Evolutionary conservation across 2,797 vertebrate genomes (phyloP).

Genomic region (Sebastes matsubarae): DNA sequence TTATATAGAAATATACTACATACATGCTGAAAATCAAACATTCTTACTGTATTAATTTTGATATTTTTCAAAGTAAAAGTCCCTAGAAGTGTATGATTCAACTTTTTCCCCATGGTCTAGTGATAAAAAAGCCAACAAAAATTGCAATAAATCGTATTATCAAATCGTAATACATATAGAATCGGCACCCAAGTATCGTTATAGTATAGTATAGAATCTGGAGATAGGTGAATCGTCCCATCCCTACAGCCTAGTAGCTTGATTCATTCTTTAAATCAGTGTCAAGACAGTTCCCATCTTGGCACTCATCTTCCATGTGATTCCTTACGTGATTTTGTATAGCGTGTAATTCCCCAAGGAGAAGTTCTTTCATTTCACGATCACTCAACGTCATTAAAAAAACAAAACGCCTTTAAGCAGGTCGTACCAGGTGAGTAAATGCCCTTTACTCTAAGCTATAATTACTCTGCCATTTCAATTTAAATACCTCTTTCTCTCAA

Average conservation of each 20-base stretch:
- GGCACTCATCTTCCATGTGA: background rate
- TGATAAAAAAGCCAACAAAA: too few relatives aligned
- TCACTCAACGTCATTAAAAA: background rate
- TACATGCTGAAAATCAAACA: too few relatives aligned
- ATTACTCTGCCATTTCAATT: slow-evolving; percentile 56
- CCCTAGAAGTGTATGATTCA: too few relatives aligned
- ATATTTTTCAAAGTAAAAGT: too few relatives aligned
- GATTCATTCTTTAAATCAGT: background rate
- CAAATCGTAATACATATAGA: too few relatives aligned
- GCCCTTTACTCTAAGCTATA: slow-evolving; percentile 40
- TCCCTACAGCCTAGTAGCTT: background rate
- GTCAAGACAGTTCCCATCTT: background rate
- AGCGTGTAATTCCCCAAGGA: background rate
- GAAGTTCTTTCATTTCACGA: background rate
- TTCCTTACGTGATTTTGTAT: background rate
- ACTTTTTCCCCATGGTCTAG: too few relatives aligned
- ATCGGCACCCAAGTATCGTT: too few relatives aligned
- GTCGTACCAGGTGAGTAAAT: slow-evolving; percentile 31
- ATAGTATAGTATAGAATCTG: too few relatives aligned
- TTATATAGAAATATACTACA: background rate
- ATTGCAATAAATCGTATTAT: too few relatives aligned
- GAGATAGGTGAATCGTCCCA: too few relatives aligned
- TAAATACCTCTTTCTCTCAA: slow-evolving; percentile 29
- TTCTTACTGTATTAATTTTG: too few relatives aligned
- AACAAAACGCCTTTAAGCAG: slow-evolving; percentile 1